Evolutionary conservation across 2,888 invertebrate species (phyloP).

Genomic region (Sesia bembeciformis): DNA sequence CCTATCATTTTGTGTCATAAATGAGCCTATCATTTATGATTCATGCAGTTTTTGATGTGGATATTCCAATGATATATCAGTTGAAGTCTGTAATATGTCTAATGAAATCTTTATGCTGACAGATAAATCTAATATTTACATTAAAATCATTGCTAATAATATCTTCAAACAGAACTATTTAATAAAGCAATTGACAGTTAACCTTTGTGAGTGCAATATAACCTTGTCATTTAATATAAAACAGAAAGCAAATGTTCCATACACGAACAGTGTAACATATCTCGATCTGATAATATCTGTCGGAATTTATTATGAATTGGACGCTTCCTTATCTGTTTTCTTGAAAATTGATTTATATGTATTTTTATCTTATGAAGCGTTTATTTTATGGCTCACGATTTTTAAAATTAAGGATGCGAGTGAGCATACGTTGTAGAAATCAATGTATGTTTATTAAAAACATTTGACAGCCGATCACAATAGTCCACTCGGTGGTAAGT

Average conservation of each 20-base stretch:
- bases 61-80: too few relatives aligned
- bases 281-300: slow-evolving; percentile 17
- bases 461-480: too few relatives aligned
- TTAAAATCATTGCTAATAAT: too few relatives aligned
- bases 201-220: slow-evolving; percentile 18
- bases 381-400: not conserved
- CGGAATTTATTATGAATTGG: slow-evolving; percentile 15
- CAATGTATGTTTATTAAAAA: too few relatives aligned
- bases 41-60: too few relatives aligned
- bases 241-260: slow-evolving; percentile 20
- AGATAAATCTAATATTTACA: too few relatives aligned
- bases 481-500: too few relatives aligned
- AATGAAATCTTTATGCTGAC: too few relatives aligned
- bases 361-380: not conserved
- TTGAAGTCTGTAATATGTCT: too few relatives aligned
- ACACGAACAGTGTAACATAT: slow-evolving; percentile 16
- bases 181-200: slow-evolving; percentile 17
- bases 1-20: too few relatives aligned
- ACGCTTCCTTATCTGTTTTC: slow-evolving; percentile 16
- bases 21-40: too few relatives aligned
- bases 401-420: not conserved
- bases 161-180: not conserved
- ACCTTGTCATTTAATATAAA: slow-evolving; percentile 30
- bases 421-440: too few relatives aligned
- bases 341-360: slow-evolving; percentile 2